phyloP scores from a whole-genome alignment of 37 sponge, comb jelly and placozoan genomes.

The Beroe forskalii region DNA sequence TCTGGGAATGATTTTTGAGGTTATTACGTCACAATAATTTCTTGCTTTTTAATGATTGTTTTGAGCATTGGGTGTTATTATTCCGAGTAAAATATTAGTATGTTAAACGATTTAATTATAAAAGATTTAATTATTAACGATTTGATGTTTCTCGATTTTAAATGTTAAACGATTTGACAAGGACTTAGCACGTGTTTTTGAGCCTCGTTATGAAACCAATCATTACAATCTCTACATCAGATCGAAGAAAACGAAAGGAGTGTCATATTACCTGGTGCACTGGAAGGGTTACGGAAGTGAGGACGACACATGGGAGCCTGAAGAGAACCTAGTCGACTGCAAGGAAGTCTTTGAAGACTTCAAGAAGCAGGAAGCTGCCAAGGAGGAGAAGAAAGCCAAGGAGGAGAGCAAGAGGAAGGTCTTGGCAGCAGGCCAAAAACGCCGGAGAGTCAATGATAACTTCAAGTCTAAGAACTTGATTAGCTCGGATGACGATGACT shows the following conservation, averaged over 20 bases:
- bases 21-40: no score
- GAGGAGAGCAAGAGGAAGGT: not conserved
- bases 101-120: no score
- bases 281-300: constrained; percentile 60
- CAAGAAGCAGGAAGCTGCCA: not conserved
- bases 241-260: constrained; percentile 61
- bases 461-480: constrained; percentile 11
- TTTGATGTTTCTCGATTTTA: no score
- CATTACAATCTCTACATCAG: not conserved
- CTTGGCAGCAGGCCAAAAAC: constrained; percentile 18
- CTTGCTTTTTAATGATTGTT: no score
- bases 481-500: constrained; percentile 34
- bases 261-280: constrained; percentile 14
- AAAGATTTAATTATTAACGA: no score
- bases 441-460: not conserved
- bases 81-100: no score
- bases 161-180: no score
- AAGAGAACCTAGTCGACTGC: constrained; percentile 57
- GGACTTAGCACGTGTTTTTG: no score
- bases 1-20: no score
- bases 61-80: no score
- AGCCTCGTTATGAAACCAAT: no score
- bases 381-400: not conserved
- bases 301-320: constrained; percentile 66
- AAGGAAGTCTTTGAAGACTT: constrained; percentile 57